phyloP scores from a whole-genome alignment of 2,113 vertebrate species.

The Potamarius usumacintae region DNA sequence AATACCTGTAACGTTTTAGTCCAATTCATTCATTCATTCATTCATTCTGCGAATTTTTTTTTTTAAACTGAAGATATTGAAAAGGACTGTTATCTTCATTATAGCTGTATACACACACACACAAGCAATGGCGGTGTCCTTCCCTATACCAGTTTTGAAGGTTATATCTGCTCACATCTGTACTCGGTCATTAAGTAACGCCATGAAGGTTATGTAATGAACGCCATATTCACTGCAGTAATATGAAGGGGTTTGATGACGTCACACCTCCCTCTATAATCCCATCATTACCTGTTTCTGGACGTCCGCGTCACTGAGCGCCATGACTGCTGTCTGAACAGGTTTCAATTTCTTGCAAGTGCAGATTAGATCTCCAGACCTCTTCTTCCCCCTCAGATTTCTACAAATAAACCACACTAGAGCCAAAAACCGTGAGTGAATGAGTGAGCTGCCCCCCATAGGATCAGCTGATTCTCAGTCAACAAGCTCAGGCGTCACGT shows the following conservation, averaged over 20 bases:
- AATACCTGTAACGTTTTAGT: background rate
- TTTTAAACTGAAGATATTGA: background rate
- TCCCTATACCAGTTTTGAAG: conserved; percentile 1
- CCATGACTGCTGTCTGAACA: conserved; percentile 74
- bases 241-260: background rate
- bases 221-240: background rate
- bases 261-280: background rate
- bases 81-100: background rate
- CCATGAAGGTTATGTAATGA: too few relatives aligned
- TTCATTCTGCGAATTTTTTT: background rate
- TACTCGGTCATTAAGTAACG: background rate
- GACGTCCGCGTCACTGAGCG: conserved; percentile 96
- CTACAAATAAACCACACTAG: background rate
- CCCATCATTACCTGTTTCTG: conserved; percentile 87
- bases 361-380: background rate
- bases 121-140: conserved; percentile 6
- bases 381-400: too few relatives aligned
- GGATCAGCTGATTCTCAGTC: conserved; percentile 71
- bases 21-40: background rate
- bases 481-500: conserved; percentile 62
- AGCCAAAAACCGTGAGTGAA: background rate
- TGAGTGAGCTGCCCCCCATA: conserved; percentile 59
- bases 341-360: background rate
- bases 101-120: background rate
- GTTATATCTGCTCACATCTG: background rate